phyloP scores from a whole-genome alignment of 1,140 invertebrate species.

The Holotrichia oblita region DNA sequence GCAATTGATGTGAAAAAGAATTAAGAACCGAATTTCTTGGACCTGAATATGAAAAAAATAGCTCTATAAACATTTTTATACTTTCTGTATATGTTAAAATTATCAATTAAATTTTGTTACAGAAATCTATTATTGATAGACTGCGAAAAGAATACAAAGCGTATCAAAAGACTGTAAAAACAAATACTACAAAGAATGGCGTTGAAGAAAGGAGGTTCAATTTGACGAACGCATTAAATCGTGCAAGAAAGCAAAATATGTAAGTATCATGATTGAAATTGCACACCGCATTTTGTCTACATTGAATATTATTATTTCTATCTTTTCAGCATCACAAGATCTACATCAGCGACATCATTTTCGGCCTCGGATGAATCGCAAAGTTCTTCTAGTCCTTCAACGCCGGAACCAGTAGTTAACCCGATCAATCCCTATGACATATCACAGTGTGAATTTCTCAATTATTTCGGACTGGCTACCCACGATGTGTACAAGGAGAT shows the following conservation, averaged over 20 bases:
- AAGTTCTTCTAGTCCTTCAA: conserved; percentile 47
- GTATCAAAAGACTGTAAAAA: conserved; percentile 53
- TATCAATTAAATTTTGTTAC: not conserved
- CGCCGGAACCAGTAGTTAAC: conserved; percentile 50
- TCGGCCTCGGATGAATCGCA: conserved; percentile 55
- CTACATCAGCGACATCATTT: conserved; percentile 50
- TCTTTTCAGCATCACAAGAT: conserved; percentile 48
- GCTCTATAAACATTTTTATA: too few relatives aligned
- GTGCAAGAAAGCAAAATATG: conserved; percentile 60
- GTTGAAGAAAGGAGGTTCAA: conserved; percentile 55
- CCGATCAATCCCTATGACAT: conserved; percentile 55
- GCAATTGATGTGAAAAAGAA: too few relatives aligned
- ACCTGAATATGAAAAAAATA: too few relatives aligned
- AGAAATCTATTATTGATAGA: conserved; percentile 56
- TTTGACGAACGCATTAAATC: conserved; percentile 53
- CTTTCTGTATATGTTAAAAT: too few relatives aligned
- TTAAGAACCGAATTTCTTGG: too few relatives aligned
- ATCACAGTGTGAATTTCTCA: conserved; percentile 58
- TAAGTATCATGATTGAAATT: conserved; percentile 47
- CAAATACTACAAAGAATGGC: conserved; percentile 51
- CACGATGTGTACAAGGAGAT: conserved; percentile 61
- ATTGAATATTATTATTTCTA: not conserved
- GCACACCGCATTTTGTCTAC: not conserved
- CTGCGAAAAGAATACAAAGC: conserved; percentile 56
- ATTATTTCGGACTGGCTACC: conserved; percentile 62